phyloP scores from a whole-genome alignment of 1,140 invertebrate species.

The Zelostemma sp. region DNA sequence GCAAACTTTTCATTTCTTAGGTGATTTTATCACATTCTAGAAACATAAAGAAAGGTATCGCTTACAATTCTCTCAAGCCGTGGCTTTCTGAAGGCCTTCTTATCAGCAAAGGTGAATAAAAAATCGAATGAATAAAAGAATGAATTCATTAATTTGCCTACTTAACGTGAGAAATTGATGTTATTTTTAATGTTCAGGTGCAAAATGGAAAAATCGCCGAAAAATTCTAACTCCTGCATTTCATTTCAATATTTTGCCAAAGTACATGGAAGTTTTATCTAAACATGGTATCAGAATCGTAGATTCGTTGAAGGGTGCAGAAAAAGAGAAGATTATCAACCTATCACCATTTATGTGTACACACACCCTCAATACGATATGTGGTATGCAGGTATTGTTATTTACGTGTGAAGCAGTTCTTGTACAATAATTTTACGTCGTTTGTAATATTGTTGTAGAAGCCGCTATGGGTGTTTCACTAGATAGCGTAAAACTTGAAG shows the following conservation, averaged over 20 bases:
- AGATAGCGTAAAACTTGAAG: conserved; percentile 66
- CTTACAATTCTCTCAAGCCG: conserved; percentile 29
- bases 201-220: conserved; percentile 81
- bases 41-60: conserved; percentile 23
- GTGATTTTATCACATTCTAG: conserved; percentile 17
- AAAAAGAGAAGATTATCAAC: conserved; percentile 63
- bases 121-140: not conserved
- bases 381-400: too few species aligned
- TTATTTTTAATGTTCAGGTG: conserved; percentile 71
- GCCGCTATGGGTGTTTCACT: conserved; percentile 76
- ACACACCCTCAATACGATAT: conserved; percentile 78
- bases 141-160: not conserved
- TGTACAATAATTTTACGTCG: not conserved
- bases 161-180: too few species aligned
- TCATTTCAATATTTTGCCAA: conserved; percentile 86
- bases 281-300: conserved; percentile 72
- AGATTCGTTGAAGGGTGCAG: conserved; percentile 61
- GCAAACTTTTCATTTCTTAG: too few species aligned
- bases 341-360: conserved; percentile 73
- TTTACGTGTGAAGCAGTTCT: not conserved
- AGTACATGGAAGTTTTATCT: conserved; percentile 80
- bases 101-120: conserved; percentile 23
- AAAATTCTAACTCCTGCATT: conserved; percentile 88
- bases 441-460: conserved; percentile 60
- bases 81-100: conserved; percentile 33